Conservation (phyloP, 2,113 vertebrate genomes). For the Pseudopipra pipra region DNA sequence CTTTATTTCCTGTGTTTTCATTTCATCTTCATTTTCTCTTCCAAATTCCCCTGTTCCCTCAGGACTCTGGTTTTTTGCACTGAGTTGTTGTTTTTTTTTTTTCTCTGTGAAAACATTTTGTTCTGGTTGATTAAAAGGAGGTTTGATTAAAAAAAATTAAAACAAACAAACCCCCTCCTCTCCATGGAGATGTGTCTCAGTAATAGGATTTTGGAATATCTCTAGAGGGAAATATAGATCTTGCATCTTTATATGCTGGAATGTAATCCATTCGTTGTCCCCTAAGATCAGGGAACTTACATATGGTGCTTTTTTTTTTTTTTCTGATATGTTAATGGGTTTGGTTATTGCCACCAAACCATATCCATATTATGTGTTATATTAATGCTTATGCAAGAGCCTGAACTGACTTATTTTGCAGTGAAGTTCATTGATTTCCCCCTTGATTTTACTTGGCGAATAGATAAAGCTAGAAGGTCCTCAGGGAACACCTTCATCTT, state of each 20-base stretch:
- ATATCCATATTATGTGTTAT: not conserved
- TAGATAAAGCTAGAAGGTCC: not conserved
- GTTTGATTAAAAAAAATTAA: conserved; percentile 19
- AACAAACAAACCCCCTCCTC: not conserved
- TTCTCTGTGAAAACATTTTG: not conserved
- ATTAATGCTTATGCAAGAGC: conserved; percentile 7
- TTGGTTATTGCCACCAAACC: conserved; percentile 46
- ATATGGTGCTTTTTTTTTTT: conserved; percentile 8
- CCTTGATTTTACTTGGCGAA: not conserved
- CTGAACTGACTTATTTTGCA: not conserved
- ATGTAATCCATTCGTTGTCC: conserved; percentile 50
- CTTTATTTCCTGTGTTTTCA: conserved; percentile 18
- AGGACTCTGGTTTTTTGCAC: not conserved
- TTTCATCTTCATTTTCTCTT: conserved; percentile 5
- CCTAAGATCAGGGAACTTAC: conserved; percentile 47
- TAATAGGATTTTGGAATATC: conserved; percentile 55
- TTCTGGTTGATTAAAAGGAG: conserved; percentile 31
- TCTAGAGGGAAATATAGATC: conserved; percentile 56
- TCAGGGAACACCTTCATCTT: not conserved
- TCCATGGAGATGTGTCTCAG: not conserved
- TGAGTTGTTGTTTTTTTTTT: not conserved
- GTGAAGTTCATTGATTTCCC: not conserved
- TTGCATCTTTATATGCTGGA: conserved; percentile 18
- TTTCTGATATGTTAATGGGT: not conserved
- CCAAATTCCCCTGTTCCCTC: not conserved